Evolutionary conservation across 1,140 invertebrate species (phyloP).

Genomic region (Hyles euphorbiae): DNA sequence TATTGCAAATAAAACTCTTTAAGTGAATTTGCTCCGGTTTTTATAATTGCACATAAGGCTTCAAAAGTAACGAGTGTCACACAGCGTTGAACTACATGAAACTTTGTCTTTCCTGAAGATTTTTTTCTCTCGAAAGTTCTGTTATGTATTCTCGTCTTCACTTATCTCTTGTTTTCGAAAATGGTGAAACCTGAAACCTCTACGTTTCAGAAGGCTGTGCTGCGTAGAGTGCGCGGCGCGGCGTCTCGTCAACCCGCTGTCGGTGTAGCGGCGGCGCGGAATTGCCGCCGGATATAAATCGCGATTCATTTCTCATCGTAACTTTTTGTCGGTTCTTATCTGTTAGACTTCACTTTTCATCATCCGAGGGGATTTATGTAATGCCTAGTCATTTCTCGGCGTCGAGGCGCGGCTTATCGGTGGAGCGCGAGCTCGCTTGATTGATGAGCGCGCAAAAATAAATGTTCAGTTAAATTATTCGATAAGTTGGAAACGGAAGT

Average conservation of each 20-base stretch:
- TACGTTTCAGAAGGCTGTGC: no score
- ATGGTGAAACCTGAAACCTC: no score
- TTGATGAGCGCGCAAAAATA: conserved; percentile 77
- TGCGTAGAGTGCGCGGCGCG: background rate
- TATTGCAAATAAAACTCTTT: no score
- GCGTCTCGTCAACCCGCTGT: no score
- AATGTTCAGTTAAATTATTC: conserved; percentile 78
- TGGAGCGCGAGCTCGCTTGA: conserved; percentile 70
- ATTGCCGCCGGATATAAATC: conserved; percentile 71
- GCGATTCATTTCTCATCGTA: conserved; percentile 77
- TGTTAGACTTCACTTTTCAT: conserved; percentile 78
- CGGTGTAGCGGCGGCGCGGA: conserved; percentile 21
- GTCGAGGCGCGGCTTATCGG: conserved; percentile 70
- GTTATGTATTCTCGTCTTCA: no score
- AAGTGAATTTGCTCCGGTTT: background rate
- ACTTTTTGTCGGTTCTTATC: conserved; percentile 78
- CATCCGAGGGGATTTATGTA: conserved; percentile 77
- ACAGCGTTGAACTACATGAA: no score
- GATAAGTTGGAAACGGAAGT: conserved; percentile 77
- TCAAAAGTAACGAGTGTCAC: background rate
- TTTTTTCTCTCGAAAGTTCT: no score
- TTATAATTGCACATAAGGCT: background rate
- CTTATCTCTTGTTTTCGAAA: no score
- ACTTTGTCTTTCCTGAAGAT: no score
- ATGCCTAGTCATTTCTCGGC: conserved; percentile 77